Base-by-base conservation (phyloP, 2,888 invertebrate species). In the Serrognathus titanus region DNA sequence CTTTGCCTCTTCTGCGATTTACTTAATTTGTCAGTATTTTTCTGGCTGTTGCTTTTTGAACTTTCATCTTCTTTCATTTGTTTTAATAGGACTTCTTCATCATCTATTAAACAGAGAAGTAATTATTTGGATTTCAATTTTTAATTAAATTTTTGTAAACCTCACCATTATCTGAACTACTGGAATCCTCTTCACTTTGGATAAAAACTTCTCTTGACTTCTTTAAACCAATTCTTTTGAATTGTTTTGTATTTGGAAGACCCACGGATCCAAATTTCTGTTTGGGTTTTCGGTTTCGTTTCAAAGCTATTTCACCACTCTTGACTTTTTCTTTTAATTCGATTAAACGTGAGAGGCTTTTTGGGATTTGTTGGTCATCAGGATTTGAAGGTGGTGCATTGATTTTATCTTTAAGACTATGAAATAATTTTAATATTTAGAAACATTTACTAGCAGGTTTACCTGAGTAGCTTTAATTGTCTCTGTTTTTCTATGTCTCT, bases 401-500 rank as follows among this genome's bases (percentile, higher is more conserved):
- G 55, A 89, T 87, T 75, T 89, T 87, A 37, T 82, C 80, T 71
- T 86, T 85, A 66, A 91, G 75, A 66, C 90, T 91, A 31, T 24
- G 20, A 9, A 48, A 45, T 49, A 11, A 16, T 57, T 43, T 45
- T 31, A 37, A 45, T 56, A 55, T 36, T 57, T 31, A 53, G 40
- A 36, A 51, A 31, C 2, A 12, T 24, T 48, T 39, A 31, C 7
- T 31, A 39, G n/a, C 11, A 36, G 53, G 74, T 71, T 69, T 80
- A 91, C 92, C 82, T 84, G 66, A 82, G 80, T 48, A 84, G 74
- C 61, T 87, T 81, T 66, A 79, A 79, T 6, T 82, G 85, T 61
- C 82, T 82, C 73, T 92, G 92, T 68, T 85, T 84, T 20, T 86
- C 74, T 1, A 90, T 90, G 78, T 92, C 91, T 70, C 88, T 88